Evolutionary conservation across 2,888 invertebrate species (phyloP), one percentile per base, ranked within the genome.

Genomic region (Drosophila sordidapex): DNA sequence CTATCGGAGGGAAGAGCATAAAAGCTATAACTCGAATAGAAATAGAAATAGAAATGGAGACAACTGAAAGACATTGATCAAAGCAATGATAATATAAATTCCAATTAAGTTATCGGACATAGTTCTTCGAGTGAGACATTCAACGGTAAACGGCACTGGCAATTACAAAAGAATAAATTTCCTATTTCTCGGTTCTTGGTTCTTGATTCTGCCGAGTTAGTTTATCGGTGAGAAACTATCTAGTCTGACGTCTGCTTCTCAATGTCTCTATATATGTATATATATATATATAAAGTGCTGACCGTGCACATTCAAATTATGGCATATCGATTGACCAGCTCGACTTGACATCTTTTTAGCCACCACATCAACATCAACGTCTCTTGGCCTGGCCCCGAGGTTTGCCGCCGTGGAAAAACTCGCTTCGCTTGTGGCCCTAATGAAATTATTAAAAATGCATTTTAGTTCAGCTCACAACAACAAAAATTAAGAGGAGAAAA

Each of bases 401-500:
- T 51, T 25, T 51, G 46, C 29, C 1, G 27, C 38, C 25, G 25
- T 15, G 46, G 25, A 51, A 43, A 51, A 62, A 53, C 60, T 43
- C 33, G 85, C 80, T 76, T 71, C 65, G 65, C 74, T 74, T 74
- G 74, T 74, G 81, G 82, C 87, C 87, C 89, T 87, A 87, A 87
- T 87, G 87, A 87, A 87, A 87, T 89, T 87, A 87, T 87, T 87
- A 87, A 87, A 87, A 89, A 87, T 87, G 83, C 89, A 87, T 87
- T 89, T 81, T 63, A 81, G 62, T 63, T 46, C 27, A 62, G 74
- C 77, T 71, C 62, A 73, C 62, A 49, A 70, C 52, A 62, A 79
- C 59, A 49, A 70, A 54, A 62, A 58, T 27, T 25, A 71, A 46
- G 64, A 40, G 33, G 70, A 48, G 36, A 66, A 68, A 48, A 64